Percentiles rank a stretch among this genome's conserved stretches.
Evolutionary conservation across 2,888 invertebrate species (phyloP).

Genomic region (Halictus quadricinctus): DNA sequence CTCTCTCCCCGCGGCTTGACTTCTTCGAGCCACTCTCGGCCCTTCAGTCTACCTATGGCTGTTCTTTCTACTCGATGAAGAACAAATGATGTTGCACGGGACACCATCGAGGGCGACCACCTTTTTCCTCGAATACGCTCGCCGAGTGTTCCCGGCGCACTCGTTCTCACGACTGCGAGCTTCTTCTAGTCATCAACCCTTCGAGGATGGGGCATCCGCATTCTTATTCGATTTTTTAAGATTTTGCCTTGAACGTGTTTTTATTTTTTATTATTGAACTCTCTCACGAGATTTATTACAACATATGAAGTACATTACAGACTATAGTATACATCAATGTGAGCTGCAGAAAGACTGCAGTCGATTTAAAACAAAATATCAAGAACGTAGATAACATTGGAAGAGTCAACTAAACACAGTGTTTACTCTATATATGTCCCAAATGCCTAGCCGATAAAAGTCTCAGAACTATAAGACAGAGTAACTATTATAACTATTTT

Average conservation of each 20-base stretch:
- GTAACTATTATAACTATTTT: too few species aligned
- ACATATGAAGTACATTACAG: too few species aligned
- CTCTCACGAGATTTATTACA: too few species aligned
- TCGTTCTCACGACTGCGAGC: background rate
- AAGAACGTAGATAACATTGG: too few species aligned
- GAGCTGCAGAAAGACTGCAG: too few species aligned
- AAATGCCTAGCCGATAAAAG: too few species aligned
- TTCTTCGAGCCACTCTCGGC: conserved; percentile 32
- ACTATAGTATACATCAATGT: too few species aligned
- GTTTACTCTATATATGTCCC: too few species aligned
- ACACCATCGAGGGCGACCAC: background rate
- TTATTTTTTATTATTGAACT: too few species aligned
- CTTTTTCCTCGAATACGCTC: background rate
- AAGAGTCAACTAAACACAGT: too few species aligned
- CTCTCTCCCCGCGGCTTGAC: conserved; percentile 24
- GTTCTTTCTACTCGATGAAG: conserved; percentile 31
- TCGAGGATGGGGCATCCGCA: background rate
- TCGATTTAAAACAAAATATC: too few species aligned
- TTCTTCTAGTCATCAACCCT: background rate
- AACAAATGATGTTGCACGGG: conserved; percentile 53
- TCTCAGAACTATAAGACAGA: too few species aligned
- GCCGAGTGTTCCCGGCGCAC: background rate
- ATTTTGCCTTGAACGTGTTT: background rate
- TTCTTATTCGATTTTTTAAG: background rate
- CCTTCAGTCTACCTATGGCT: conserved; percentile 14